phyloP scores from a whole-genome alignment of 2,113 vertebrate species.

The Ibidorhyncha struthersii region DNA sequence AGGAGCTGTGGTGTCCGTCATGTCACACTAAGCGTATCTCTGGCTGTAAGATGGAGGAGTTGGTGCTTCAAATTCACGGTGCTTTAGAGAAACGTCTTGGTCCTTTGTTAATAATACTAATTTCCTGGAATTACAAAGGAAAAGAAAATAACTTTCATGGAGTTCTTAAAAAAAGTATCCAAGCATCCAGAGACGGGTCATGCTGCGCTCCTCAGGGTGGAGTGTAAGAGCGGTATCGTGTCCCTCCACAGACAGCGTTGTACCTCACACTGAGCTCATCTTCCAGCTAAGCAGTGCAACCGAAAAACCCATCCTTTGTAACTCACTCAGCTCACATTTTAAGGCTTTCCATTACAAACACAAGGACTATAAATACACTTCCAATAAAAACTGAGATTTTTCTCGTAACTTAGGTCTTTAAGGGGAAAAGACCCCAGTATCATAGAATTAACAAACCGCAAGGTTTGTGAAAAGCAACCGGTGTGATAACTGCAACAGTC shows the following conservation, averaged over 20 bases:
- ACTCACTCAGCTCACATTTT: not conserved
- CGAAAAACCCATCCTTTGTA: not conserved
- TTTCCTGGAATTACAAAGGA: not conserved
- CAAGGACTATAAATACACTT: not conserved
- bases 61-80: not conserved
- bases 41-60: not conserved
- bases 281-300: not conserved
- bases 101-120: not conserved
- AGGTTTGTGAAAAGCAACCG: not conserved
- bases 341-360: not conserved
- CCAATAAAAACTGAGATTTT: not conserved
- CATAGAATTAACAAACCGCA: not conserved
- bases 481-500: not conserved
- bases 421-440: not conserved
- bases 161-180: not conserved
- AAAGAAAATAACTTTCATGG: not conserved
- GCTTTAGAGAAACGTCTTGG: not conserved
- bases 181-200: not conserved
- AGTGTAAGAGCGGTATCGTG: fast-evolving
- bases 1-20: not conserved
- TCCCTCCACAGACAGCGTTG: not conserved
- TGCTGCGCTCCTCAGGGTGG: fast-evolving
- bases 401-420: not conserved
- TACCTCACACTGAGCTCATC: fast-evolving
- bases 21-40: fast-evolving